phyloP scores from a whole-genome alignment of 2,888 invertebrate species.

The Mimachlamys varia region DNA sequence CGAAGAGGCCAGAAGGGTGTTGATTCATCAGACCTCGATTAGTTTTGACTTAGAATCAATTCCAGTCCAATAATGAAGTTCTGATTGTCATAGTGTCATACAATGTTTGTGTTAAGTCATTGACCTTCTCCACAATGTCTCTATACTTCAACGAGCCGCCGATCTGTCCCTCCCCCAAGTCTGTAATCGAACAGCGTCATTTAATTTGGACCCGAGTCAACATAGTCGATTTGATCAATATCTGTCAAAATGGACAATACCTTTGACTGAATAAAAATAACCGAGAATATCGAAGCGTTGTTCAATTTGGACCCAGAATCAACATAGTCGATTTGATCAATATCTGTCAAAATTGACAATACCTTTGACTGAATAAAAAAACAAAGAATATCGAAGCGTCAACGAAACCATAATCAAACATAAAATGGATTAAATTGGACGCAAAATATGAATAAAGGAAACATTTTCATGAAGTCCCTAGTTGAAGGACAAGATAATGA shows the following conservation, averaged over 20 bases:
- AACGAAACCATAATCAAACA: too few relatives aligned
- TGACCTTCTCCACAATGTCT: neutral
- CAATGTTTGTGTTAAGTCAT: neutral
- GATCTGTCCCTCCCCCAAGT: neutral
- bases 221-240: neutral
- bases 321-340: too few relatives aligned
- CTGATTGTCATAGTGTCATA: neutral
- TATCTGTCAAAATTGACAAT: too few relatives aligned
- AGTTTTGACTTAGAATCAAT: constrained; percentile 15
- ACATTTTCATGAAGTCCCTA: too few relatives aligned
- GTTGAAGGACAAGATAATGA: too few relatives aligned
- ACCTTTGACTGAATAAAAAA: too few relatives aligned
- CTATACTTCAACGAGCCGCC: neutral
- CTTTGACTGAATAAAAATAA: too few relatives aligned
- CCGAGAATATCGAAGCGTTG: too few relatives aligned
- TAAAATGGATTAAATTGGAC: too few relatives aligned
- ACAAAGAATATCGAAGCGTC: too few relatives aligned
- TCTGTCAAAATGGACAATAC: neutral
- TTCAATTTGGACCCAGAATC: too few relatives aligned
- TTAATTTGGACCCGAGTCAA: neutral
- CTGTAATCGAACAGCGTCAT: neutral
- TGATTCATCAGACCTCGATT: neutral
- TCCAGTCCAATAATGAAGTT: neutral
- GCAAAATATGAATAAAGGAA: too few relatives aligned
- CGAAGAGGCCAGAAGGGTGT: neutral